Evolutionary conservation across 1,140 invertebrate species (phyloP).

Genomic region (Drosophila lini): DNA sequence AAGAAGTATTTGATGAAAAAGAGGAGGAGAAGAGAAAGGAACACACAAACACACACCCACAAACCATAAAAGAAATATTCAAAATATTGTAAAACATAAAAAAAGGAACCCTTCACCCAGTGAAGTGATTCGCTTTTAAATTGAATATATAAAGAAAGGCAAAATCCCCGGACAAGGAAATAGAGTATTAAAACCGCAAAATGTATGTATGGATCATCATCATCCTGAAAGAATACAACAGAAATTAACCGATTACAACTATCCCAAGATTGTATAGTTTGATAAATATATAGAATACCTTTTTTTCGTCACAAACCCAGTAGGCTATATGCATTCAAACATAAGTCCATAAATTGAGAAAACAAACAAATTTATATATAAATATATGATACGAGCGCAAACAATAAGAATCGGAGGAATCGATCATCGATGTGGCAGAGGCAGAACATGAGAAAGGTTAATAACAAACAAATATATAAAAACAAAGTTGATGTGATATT

Average conservation of each 20-base stretch:
- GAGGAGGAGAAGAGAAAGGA: background rate
- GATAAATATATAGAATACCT: constrained; percentile 21
- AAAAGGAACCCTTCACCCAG: constrained; percentile 59
- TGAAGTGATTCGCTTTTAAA: constrained; percentile 69
- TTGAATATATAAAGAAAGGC: constrained; percentile 21
- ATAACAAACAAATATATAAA: constrained; percentile 65
- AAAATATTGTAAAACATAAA: constrained; percentile 72
- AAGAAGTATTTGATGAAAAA: constrained; percentile 42
- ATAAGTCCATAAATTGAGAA: constrained; percentile 39
- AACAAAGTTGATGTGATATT: constrained; percentile 85
- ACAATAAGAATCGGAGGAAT: constrained; percentile 57
- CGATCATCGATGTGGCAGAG: constrained; percentile 17
- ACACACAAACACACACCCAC: constrained; percentile 22
- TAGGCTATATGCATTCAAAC: constrained; percentile 56
- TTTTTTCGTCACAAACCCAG: constrained; percentile 53
- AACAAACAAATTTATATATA: constrained; percentile 40
- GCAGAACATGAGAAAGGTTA: constrained; percentile 33
- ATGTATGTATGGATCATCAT: constrained; percentile 50
- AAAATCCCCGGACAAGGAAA: constrained; percentile 24
- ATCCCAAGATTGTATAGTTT: constrained; percentile 26
- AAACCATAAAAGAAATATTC: constrained; percentile 60
- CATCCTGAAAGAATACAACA: constrained; percentile 1
- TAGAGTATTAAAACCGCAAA: constrained; percentile 64
- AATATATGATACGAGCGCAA: constrained; percentile 46
- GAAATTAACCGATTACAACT: constrained; percentile 25